Base-by-base conservation (phyloP, 2,797 vertebrate species). In the Crax fasciolata region DNA sequence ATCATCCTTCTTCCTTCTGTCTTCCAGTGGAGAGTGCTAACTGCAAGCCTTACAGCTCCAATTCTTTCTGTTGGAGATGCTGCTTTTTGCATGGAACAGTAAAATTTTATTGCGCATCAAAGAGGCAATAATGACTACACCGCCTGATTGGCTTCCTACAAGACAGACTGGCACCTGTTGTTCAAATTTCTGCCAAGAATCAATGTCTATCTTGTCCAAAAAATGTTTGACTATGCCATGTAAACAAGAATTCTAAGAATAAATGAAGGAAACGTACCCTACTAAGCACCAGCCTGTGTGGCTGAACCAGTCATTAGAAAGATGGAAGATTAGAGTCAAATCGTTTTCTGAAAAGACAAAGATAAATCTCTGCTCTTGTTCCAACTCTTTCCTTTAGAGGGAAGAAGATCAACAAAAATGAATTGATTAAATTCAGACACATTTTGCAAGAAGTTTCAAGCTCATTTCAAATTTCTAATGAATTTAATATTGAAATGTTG, bases 61-160 rank as follows among this genome's bases (percentile, higher is more conserved):
- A 3, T 75, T 81, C 58, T 58, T 78, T 87, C 84, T 75, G 52
- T 51, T 68, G 54, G 30, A 68, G 24, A 49, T 46, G 73, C 12
- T 84, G 46, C 54, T 75, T 96, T 91, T 93, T 94, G 25, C 73
- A 61, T 39, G 23, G 43, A 93, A 81, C 20, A 51, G 35, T 46
- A 88, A 88, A 81, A 86, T n/a, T 13, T 85, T 72, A 54, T 65
- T 84, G 58, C 80, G 54, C 18, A 41, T 35, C 35, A 92, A 91
- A 91, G 83, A 35, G 49, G 17, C 18, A 90, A 63, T 71, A 67
- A 43, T 13, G 38, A 78, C 25, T 81, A 70, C 13, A 15, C 5
- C 75, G 66, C 70, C 70, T 86, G 41, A 38, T 18, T 72, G 54
- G 16, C n/a, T 93, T 84, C 46, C 66, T 52, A 75, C 39, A 66